Conservation (phyloP, 1,140 invertebrate genomes). For the Antheraea mylitta region DNA sequence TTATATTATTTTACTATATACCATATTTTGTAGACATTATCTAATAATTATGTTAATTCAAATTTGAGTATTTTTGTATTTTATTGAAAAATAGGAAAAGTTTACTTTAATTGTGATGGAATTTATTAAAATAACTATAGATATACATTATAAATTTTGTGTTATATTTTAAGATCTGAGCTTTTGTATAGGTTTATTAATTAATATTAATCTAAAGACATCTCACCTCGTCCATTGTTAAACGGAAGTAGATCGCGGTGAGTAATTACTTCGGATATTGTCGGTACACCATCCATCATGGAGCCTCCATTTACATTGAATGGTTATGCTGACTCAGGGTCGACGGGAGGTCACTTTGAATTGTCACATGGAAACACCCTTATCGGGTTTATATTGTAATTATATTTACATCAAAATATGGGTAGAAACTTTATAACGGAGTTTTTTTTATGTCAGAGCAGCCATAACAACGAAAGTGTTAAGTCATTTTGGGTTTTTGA, state of each 20-base stretch:
- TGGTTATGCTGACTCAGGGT: constrained; percentile 12
- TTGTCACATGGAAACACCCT: constrained; percentile 3
- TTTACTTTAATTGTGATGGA: too few species aligned
- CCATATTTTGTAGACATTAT: too few species aligned
- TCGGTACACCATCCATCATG: constrained; percentile 7
- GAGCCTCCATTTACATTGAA: constrained; percentile 14
- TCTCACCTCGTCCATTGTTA: neutral
- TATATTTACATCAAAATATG: constrained; percentile 1
- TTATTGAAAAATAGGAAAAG: too few species aligned
- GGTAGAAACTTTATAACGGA: neutral
- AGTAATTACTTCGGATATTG: constrained; percentile 15
- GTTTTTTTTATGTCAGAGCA: neutral
- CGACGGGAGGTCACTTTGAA: neutral
- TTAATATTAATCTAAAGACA: neutral
- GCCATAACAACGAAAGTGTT: neutral
- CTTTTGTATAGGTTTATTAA: constrained; percentile 3
- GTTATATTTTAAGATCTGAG: neutral
- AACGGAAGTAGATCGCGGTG: neutral
- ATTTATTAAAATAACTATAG: too few species aligned
- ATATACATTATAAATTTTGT: too few species aligned
- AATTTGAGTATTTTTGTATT: too few species aligned
- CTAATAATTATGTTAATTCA: too few species aligned
- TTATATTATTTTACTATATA: too few species aligned
- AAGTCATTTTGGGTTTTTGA: neutral
- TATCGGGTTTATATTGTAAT: constrained; percentile 1